A percentile compares a stretch with the other conserved stretches of the same genome.
These are phyloP conservation scores for Bolborhynchus lineola DNA, from an alignment of 2,113 vertebrate genomes.

Conservation along the genomic window DNA sequence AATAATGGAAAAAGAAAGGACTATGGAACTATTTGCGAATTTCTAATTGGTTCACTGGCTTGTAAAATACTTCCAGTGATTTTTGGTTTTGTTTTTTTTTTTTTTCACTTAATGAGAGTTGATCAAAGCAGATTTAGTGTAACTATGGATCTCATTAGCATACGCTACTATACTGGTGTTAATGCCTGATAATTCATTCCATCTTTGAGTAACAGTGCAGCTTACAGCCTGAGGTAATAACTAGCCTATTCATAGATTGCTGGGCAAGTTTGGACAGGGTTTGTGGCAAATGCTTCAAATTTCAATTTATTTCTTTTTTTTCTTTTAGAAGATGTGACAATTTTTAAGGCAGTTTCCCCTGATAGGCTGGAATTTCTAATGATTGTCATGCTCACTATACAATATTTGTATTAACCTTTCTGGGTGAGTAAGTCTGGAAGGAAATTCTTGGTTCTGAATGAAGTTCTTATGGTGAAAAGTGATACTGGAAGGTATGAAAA, in stretches of 20 bases:
- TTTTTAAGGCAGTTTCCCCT: background rate
- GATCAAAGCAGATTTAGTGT: background rate
- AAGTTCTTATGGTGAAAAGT: background rate
- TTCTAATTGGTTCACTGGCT: background rate
- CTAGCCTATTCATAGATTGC: background rate
- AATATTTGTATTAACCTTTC: background rate
- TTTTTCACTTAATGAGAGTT: background rate
- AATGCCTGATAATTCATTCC: background rate
- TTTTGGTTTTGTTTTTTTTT: background rate
- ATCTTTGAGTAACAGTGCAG: background rate
- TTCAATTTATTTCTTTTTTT: background rate
- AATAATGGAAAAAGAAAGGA: background rate
- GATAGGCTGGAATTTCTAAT: background rate
- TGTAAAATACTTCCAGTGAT: background rate
- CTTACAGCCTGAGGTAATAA: background rate
- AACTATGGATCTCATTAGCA: background rate
- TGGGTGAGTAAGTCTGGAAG: background rate
- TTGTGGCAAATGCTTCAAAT: background rate
- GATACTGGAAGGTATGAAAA: background rate
- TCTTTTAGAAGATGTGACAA: background rate
- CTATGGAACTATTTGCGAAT: background rate
- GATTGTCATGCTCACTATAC: background rate
- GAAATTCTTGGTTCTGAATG: background rate
- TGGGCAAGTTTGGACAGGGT: background rate
- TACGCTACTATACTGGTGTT: background rate